A percentile compares a stretch with the other conserved stretches of the same genome.
These are phyloP conservation scores for Megalops atlanticus DNA, from an alignment of 2,113 vertebrate genomes.

Conservation along the genomic window DNA sequence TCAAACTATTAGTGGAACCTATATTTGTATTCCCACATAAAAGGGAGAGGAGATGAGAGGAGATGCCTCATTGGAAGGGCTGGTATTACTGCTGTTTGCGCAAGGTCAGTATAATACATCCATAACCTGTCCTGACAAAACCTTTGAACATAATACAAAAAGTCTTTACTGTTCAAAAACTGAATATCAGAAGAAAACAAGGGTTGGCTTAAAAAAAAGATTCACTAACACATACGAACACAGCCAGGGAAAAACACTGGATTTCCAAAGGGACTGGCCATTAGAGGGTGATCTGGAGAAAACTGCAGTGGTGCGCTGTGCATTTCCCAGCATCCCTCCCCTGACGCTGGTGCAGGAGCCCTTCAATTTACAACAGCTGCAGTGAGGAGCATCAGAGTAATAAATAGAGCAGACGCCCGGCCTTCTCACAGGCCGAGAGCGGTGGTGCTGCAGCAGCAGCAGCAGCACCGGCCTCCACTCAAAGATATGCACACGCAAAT, in stretches of 20 bases:
- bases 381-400: not conserved
- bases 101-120: not conserved
- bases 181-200: not conserved
- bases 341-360: no score
- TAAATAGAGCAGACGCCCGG: not conserved
- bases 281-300: not conserved
- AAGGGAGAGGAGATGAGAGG: not conserved
- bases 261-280: not conserved
- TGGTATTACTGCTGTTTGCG: not conserved
- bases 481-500: not conserved
- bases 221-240: not conserved
- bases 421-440: not conserved
- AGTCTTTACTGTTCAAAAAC: not conserved
- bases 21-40: constrained; percentile 3
- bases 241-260: not conserved
- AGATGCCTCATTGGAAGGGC: not conserved
- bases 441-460: not conserved
- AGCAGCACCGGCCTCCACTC: not conserved
- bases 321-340: not conserved
- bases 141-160: not conserved
- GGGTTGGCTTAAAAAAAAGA: not conserved
- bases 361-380: not conserved
- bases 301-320: not conserved
- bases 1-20: constrained; percentile 5
- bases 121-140: not conserved